A percentile compares a stretch with the other conserved stretches of the same genome.
phyloP scores from a whole-genome alignment of 2,888 invertebrate species.

The Frankliniella intonsa region DNA sequence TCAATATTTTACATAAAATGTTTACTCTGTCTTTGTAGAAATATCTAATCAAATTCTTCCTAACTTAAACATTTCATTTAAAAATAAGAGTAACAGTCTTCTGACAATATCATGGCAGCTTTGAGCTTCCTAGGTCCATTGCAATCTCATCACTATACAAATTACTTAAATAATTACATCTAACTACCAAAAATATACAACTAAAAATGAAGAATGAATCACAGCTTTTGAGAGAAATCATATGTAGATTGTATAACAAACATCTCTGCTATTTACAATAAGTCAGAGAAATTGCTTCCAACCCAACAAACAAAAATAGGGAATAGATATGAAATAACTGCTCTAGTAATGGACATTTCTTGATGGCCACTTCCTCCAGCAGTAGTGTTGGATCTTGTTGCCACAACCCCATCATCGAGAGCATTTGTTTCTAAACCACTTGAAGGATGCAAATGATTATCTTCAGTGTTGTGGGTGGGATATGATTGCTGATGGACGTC shows the following conservation, averaged over 20 bases:
- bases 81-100: conserved; percentile 25
- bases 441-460: neutral
- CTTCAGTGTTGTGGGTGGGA: conserved; percentile 4
- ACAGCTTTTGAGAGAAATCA: conserved; percentile 23
- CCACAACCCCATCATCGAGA: neutral
- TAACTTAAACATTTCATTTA: neutral
- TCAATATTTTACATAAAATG: neutral
- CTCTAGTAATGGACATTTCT: conserved; percentile 54
- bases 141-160: conserved; percentile 17
- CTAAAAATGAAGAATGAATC: conserved; percentile 18
- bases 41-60: neutral
- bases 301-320: conserved; percentile 81
- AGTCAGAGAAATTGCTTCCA: conserved; percentile 71
- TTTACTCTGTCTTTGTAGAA: neutral
- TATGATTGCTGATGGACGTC: neutral
- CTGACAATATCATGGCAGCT: conserved; percentile 22
- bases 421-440: conserved; percentile 17
- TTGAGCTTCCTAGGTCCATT: conserved; percentile 26
- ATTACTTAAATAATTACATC: conserved; percentile 24
- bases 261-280: conserved; percentile 53
- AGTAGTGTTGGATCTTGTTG: neutral
- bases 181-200: conserved; percentile 21
- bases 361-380: conserved; percentile 39
- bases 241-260: neutral
- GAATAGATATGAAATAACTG: conserved; percentile 67